Evolutionary conservation across 2,113 vertebrate genomes (phyloP), one percentile per base, ranked within the genome.

Genomic region (Psophia crepitans): DNA sequence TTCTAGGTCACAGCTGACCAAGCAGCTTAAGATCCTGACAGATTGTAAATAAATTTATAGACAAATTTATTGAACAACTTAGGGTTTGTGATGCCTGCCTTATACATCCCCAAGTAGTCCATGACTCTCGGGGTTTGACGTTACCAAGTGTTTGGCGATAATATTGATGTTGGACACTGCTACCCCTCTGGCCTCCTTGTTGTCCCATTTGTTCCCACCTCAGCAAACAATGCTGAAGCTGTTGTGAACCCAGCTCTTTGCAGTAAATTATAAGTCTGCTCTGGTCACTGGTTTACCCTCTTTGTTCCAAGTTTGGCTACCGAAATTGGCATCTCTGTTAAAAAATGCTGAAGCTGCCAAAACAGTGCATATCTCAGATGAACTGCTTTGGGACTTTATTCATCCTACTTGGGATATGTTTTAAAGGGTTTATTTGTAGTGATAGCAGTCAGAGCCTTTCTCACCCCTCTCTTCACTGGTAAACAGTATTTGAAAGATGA

Each of bases 371-470:
- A 74, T 74, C 63, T 84, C 33, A 90, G 46, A 90, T 60, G 27
- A 86, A 57, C 44, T 64, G 51, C 79, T 80, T 66, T 57, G 44
- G n/a, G 79, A 70, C 35, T 96, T 78, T 66, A 64, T 78, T 74
- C 41, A 46, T 78, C 37, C 53, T 68, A 15, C 57, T 81, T 81
- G 51, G 33, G 56, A 21, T 66, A 43, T 60, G 17, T 51, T 95
- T 81, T 78, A 77, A 93, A 87, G 46, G 23, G 22, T 93, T 96
- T 97, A 77, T 84, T 92, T 90, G 92, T 63, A 89, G 73, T 1
- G 0, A 48, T 68, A 86, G 37, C 61, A 80, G 70, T 54, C 46
- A 88, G 33, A 94, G 48, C 9, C 71, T 91, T 92, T 95, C 69
- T 90, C 93, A 90, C 56, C 14, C 24, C 23, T 74, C 60, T 90